Conservation (phyloP, 2,888 invertebrate genomes). For the Drosophila greeni region DNA sequence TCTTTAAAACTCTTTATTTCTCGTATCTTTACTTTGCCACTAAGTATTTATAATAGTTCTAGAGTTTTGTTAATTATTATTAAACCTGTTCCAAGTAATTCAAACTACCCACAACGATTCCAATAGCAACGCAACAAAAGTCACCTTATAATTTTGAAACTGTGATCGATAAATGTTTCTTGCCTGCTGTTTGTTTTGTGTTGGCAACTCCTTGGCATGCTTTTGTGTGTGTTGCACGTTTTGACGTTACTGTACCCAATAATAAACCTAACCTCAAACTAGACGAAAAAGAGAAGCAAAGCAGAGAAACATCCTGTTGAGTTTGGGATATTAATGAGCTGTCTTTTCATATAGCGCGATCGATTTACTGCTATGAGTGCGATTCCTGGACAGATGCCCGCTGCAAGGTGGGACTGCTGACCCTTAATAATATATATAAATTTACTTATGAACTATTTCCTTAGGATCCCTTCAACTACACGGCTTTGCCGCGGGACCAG, state of each 20-base stretch:
- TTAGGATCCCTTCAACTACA: constrained; percentile 93
- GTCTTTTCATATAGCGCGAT: constrained; percentile 83
- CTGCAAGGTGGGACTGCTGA: no score
- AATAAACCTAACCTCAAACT: constrained; percentile 22
- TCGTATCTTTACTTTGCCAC: not conserved
- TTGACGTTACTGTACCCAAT: constrained; percentile 27
- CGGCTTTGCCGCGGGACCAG: constrained; percentile 90
- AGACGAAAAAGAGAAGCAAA: constrained; percentile 23
- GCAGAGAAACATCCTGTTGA: not conserved
- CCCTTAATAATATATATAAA: no score
- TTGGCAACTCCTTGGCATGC: constrained; percentile 20
- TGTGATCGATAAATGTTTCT: constrained; percentile 11
- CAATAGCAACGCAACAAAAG: constrained; percentile 9
- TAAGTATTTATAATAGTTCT: not conserved
- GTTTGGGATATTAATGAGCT: constrained; percentile 12
- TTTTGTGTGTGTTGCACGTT: constrained; percentile 24
- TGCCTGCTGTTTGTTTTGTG: constrained; percentile 27
- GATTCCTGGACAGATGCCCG: constrained; percentile 94
- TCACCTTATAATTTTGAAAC: constrained; percentile 11
- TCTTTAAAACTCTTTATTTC: not conserved
- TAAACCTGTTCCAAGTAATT: not conserved
- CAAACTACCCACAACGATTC: constrained; percentile 1
- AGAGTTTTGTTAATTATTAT: not conserved
- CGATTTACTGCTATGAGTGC: constrained; percentile 96
- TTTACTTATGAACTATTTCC: constrained; percentile 17